Percentiles rank a stretch among this genome's conserved stretches.
Evolutionary conservation across 1,140 invertebrate species (phyloP).

Genomic region (Eubasilissa regina): DNA sequence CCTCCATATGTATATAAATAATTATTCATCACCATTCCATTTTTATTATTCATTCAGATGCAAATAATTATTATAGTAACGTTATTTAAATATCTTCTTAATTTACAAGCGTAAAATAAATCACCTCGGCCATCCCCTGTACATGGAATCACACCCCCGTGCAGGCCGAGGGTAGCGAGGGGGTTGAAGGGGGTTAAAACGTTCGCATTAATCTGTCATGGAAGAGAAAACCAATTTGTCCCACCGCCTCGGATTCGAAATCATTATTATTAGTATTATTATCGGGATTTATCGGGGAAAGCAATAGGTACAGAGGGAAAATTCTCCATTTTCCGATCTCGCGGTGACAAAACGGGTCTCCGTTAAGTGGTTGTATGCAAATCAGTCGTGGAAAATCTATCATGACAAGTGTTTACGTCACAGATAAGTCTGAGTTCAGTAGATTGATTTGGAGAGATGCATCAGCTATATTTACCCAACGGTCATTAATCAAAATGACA

Average conservation of each 20-base stretch:
- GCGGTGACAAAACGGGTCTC: conserved; percentile 50
- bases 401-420: conserved; percentile 51
- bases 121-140: conserved; percentile 17
- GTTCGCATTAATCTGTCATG: conserved; percentile 60
- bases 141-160: background rate
- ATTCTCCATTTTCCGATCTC: conserved; percentile 56
- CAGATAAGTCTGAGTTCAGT: conserved; percentile 39
- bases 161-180: background rate
- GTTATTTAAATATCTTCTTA: background rate
- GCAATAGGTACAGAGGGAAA: conserved; percentile 50
- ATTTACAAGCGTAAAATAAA: conserved; percentile 1
- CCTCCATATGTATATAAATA: too few species aligned
- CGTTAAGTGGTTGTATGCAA: conserved; percentile 51
- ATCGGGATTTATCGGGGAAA: conserved; percentile 44
- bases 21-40: too few species aligned
- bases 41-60: too few species aligned
- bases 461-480: conserved; percentile 24
- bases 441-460: conserved; percentile 32
- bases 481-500: background rate
- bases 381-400: conserved; percentile 55
- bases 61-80: too few species aligned
- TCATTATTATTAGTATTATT: conserved; percentile 60
- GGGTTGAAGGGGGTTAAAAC: conserved; percentile 24
- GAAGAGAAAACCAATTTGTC: conserved; percentile 61
- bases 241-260: conserved; percentile 53